These are phyloP conservation scores for Apodemia duryi DNA, from an alignment of 2,888 invertebrate genomes.

Conservation along the genomic window DNA sequence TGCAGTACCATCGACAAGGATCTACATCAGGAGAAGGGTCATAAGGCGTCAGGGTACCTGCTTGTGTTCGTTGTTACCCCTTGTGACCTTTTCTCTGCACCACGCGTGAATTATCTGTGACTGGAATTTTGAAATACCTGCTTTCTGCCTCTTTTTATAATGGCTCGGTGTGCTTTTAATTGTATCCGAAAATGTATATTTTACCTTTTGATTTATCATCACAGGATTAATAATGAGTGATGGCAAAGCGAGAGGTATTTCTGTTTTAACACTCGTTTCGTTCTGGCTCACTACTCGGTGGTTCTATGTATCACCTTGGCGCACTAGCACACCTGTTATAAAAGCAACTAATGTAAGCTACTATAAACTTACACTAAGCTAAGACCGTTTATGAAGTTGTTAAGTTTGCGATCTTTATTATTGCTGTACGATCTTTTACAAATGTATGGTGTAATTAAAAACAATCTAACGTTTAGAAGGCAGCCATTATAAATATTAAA, in stretches of 20 bases:
- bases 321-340: constrained; percentile 9
- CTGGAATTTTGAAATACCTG: constrained; percentile 72
- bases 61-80: constrained; percentile 19
- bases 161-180: constrained; percentile 75
- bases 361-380: constrained; percentile 3
- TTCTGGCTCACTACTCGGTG: constrained; percentile 29
- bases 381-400: background rate
- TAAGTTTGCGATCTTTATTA: constrained; percentile 1
- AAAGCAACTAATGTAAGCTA: background rate
- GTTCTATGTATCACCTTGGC: constrained; percentile 13
- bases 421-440: constrained; percentile 22
- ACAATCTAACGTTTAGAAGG: background rate
- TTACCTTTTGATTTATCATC: constrained; percentile 32
- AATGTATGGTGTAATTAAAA: background rate
- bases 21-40: constrained; percentile 24
- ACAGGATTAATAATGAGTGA: background rate
- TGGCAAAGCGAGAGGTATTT: background rate
- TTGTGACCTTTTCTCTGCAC: constrained; percentile 29
- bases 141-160: constrained; percentile 66
- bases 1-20: constrained; percentile 22
- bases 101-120: constrained; percentile 52
- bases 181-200: constrained; percentile 40
- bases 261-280: constrained; percentile 26
- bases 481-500: background rate
- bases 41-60: constrained; percentile 12